These are phyloP conservation scores for Dichetophora obliterata DNA, from an alignment of 2,888 invertebrate species.

Conservation along the genomic window DNA sequence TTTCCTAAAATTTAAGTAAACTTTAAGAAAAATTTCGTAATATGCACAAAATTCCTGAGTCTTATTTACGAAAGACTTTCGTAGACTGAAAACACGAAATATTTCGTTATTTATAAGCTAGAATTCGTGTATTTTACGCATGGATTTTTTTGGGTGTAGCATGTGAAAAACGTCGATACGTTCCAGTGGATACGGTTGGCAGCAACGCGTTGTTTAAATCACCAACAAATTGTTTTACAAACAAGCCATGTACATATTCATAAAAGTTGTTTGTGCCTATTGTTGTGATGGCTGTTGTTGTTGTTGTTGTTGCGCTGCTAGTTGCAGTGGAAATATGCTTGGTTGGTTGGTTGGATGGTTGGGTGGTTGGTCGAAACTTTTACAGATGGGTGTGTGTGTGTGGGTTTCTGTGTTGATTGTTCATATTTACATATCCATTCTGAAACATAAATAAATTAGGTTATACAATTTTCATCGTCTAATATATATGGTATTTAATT, in stretches of 20 bases:
- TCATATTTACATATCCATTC: neutral
- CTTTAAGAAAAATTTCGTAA: no score
- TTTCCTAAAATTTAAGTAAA: no score
- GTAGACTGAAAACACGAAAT: no score
- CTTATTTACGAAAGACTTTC: no score
- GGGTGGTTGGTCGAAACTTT: no score
- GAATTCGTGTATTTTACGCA: no score
- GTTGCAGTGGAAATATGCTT: neutral
- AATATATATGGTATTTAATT: no score
- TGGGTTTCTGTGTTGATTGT: neutral
- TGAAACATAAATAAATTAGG: conserved; percentile 22
- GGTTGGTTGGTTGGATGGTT: neutral
- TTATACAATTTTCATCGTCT: conserved; percentile 18
- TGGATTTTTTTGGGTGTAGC: no score
- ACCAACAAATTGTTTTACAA: conserved; percentile 62
- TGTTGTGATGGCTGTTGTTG: neutral
- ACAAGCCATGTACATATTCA: conserved; percentile 40
- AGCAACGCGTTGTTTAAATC: conserved; percentile 57
- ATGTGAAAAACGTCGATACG: neutral
- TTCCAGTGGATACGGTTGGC: conserved; percentile 53
- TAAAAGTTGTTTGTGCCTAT: neutral
- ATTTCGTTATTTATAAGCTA: no score
- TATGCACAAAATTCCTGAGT: no score
- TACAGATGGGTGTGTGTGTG: neutral
- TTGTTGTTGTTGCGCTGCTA: neutral